Evolutionary conservation across 2,113 vertebrate genomes (phyloP), one percentile per base, ranked within the genome.

Genomic region (Centropristis striata): DNA sequence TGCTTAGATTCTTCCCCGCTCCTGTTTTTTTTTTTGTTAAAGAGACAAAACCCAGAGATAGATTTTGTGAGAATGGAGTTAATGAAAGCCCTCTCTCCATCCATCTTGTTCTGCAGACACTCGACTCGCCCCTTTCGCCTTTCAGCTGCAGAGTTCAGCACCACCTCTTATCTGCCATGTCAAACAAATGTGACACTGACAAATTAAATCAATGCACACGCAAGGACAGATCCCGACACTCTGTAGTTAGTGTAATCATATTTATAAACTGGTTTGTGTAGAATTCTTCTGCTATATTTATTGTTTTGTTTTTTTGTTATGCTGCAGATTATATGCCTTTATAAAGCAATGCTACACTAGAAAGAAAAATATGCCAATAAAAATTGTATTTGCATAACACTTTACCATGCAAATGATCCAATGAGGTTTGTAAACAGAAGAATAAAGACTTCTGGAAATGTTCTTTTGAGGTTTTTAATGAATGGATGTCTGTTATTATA

Each of bases 21-120:
- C 55, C 36, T 47, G 23, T 10, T 39, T 50, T 4, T n/a, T n/a
- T n/a, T n/a, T n/a, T n/a, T n/a, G n/a, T n/a, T n/a, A 32, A 6
- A 6, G 32, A 32, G 71, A 84, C 55, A 82, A 63, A 70, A 51
- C 64, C 21, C 36, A 46, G 10, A 25, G 23, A 68, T 10, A 44
- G 66, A 71, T 70, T 82, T 67, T 15, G 32, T 36, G 50, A 84
- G 78, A 75, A 59, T 27, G 28, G 72, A 67, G 74, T 57, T 65
- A 71, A 86, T 80, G 53, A 74, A 84, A 81, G 71, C 59, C 54
- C 21, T 20, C 53, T 50, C 71, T 83, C 81, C 67, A 87, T 87
- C 80, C 86, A 86, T 90, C 79, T 86, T 80, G 70, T 28, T 57
- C 58, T 10, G 14, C 65, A 63, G 78, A 88, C 77, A 74, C 73